phyloP scores from a whole-genome alignment of 2,888 invertebrate genomes.

The Camptogramma bilineatum region DNA sequence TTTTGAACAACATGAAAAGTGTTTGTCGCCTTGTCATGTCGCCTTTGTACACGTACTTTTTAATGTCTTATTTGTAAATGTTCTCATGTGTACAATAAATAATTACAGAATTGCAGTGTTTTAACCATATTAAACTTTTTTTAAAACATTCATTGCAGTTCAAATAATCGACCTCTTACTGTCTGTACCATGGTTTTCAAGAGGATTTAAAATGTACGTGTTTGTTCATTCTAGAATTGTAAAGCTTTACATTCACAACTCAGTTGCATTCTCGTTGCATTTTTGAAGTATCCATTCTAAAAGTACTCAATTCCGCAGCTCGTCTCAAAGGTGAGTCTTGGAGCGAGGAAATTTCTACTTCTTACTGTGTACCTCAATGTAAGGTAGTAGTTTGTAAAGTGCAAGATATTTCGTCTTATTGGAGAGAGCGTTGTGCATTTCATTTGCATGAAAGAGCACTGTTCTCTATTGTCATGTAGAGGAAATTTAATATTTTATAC shows the following conservation, averaged over 20 bases:
- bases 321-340: conserved; percentile 26
- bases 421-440: not conserved
- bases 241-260: not conserved
- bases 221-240: not conserved
- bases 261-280: not conserved
- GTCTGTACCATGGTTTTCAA: too few species aligned
- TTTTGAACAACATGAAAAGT: too few species aligned
- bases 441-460: not conserved
- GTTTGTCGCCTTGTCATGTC: too few species aligned
- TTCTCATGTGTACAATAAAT: too few species aligned
- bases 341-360: not conserved
- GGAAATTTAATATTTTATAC: too few species aligned
- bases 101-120: too few species aligned
- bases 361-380: not conserved
- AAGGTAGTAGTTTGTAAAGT: not conserved
- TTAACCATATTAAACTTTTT: too few species aligned
- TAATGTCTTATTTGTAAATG: too few species aligned
- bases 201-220: not conserved
- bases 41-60: too few species aligned
- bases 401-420: not conserved
- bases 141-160: too few species aligned
- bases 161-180: too few species aligned
- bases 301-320: conserved; percentile 26
- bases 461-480: too few species aligned
- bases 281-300: conserved; percentile 18